Conservation (phyloP, 2,888 invertebrate species). For the Stenodema calcarata region DNA sequence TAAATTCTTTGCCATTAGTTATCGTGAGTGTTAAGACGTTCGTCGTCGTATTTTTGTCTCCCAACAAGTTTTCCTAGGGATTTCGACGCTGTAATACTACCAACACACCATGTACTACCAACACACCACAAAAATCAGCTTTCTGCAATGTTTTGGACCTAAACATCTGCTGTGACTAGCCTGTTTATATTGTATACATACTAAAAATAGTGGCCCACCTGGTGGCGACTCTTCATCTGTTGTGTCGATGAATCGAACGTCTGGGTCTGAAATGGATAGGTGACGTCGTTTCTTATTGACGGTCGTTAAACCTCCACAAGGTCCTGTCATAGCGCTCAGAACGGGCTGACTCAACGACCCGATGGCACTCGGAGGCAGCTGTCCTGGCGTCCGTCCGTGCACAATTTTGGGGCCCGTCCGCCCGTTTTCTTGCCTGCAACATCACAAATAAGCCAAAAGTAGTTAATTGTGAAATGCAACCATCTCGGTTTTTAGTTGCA, state of each 20-base stretch:
- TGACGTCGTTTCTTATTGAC: constrained; percentile 73
- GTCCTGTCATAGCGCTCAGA: constrained; percentile 79
- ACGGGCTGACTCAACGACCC: constrained; percentile 67
- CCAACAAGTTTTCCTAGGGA: too few species aligned
- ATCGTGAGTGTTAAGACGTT: too few species aligned
- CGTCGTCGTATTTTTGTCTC: too few species aligned
- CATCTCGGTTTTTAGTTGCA: too few species aligned
- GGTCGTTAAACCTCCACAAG: constrained; percentile 79
- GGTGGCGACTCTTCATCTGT: constrained; percentile 61
- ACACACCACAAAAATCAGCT: too few species aligned
- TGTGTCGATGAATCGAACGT: constrained; percentile 76
- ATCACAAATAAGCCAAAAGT: neutral
- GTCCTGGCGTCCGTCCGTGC: constrained; percentile 75
- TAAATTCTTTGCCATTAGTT: too few species aligned
- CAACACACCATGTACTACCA: too few species aligned
- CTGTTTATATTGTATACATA: too few species aligned
- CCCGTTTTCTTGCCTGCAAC: constrained; percentile 60
- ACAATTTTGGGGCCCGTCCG: constrained; percentile 68
- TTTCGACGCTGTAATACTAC: too few species aligned
- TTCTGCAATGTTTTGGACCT: too few species aligned
- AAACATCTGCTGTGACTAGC: too few species aligned
- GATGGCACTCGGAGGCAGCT: constrained; percentile 68
- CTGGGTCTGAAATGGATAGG: constrained; percentile 71
- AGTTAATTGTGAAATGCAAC: neutral
- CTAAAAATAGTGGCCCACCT: constrained; percentile 35